These are phyloP conservation scores for Agrotis segetum DNA, from an alignment of 2,888 invertebrate species.

Conservation along the genomic window DNA sequence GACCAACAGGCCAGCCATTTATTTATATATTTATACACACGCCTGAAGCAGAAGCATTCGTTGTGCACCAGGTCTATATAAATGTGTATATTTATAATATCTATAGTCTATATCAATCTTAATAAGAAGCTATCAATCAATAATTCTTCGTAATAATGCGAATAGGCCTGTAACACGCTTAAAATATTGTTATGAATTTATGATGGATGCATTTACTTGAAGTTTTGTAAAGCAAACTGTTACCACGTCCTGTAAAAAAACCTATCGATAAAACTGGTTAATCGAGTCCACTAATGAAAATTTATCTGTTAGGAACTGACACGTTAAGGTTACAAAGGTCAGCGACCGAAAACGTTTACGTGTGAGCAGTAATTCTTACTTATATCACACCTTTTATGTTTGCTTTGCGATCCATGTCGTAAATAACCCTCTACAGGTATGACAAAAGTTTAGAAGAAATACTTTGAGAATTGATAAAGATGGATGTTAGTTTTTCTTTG, in stretches of 20 bases:
- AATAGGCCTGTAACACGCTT: too few species aligned
- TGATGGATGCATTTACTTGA: too few species aligned
- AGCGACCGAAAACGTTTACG: neutral
- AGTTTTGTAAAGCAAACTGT: neutral
- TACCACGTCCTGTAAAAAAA: neutral
- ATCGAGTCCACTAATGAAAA: neutral
- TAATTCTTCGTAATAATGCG: too few species aligned
- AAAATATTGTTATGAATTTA: too few species aligned
- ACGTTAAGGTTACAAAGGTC: neutral
- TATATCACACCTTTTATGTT: slow-evolving; percentile 4
- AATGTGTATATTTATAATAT: too few species aligned
- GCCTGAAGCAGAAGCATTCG: too few species aligned
- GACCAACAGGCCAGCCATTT: too few species aligned
- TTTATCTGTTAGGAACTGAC: slow-evolving; percentile 1
- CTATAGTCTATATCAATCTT: too few species aligned
- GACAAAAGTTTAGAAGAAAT: slow-evolving; percentile 13
- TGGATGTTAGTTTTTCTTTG: slow-evolving; percentile 24
- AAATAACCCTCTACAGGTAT: slow-evolving; percentile 15
- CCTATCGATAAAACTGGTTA: neutral
- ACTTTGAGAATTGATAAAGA: slow-evolving; percentile 4
- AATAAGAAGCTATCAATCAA: too few species aligned
- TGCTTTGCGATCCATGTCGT: slow-evolving; percentile 14
- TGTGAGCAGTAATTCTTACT: neutral
- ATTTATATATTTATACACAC: too few species aligned
- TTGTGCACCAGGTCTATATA: too few species aligned